Evolutionary conservation across 2,113 vertebrate species (phyloP).

Genomic region (Etheostoma cragini): DNA sequence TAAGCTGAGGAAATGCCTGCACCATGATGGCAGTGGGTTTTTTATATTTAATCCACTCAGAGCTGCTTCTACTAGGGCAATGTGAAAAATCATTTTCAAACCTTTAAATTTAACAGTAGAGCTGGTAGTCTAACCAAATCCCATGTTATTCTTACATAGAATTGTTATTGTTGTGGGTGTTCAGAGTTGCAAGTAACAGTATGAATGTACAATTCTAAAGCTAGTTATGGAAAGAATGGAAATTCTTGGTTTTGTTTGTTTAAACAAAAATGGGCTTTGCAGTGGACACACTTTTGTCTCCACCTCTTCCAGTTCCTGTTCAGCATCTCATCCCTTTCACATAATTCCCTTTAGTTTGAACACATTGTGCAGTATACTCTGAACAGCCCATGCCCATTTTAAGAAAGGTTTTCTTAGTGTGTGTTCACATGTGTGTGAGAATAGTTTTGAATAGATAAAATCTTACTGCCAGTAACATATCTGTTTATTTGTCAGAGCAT

Average conservation of each 20-base stretch:
- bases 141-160: not conserved
- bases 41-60: conserved; percentile 50
- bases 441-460: not conserved
- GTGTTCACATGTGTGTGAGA: conserved; percentile 19
- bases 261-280: conserved; percentile 33
- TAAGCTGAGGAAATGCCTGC: conserved; percentile 68
- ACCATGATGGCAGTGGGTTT: conserved; percentile 40
- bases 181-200: not conserved
- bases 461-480: not conserved
- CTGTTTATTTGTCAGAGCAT: not conserved
- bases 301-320: conserved; percentile 15
- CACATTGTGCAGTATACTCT: not conserved
- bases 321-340: not conserved
- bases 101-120: conserved; percentile 16
- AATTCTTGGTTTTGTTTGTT: not conserved
- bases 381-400: conserved; percentile 13
- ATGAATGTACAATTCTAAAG: not conserved
- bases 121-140: not conserved
- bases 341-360: not conserved
- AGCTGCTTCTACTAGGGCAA: conserved; percentile 30
- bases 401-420: conserved; percentile 15
- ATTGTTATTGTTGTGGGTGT: not conserved
- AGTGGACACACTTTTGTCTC: not conserved
- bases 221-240: not conserved
- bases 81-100: conserved; percentile 34